Base-by-base conservation (phyloP, 2,888 invertebrate species). In the Microchrysa polita region DNA sequence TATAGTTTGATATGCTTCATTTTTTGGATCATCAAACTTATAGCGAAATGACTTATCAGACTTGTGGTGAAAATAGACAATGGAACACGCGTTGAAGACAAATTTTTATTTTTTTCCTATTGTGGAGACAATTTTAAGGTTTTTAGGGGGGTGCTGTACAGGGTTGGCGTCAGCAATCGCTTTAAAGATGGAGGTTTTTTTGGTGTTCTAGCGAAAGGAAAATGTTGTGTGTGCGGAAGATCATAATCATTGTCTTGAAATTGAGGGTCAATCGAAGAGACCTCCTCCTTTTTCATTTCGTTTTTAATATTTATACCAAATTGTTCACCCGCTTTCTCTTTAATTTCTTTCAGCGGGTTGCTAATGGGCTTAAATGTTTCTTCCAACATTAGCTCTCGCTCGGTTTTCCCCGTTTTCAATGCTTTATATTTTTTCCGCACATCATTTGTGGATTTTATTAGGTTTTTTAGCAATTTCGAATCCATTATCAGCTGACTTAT, bases 381-480 rank as follows among this genome's bases (percentile, higher is more conserved):
- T 7, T 34, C 27, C 27, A 34, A 34, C 27, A 34, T 34, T 34
- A 34, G 27, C 22, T 22, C 57, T 22, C 16, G 16, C 5, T 12
- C 22, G 18, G 57, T 12, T 57, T 22, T 27, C 2, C 14, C 20
- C 23, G 20, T 57, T n/a, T 61, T 61, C 34, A 61, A 18, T 14
- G 34, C 34, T 61, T 40, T 61, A 61, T 61, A 61, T 65, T 65
- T 34, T 34, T 44, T 59, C 27, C 20, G 34, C 22, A 74, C 14
- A 16, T 53, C 44, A 23, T 53, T 69, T n/a, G 61, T 48, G 2
- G 61, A 61, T 73, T 75, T 73, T 55, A 75, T 42, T 1, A 74
- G 42, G 65, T 67, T 48, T 48, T 72, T 63, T 14, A 74, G 4
- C 44, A 74, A 16, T 12, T 59, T 60, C 16, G 71, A 63, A 59